phyloP scores from a whole-genome alignment of 23 tunicate species.

The Phallusia fumigata region DNA sequence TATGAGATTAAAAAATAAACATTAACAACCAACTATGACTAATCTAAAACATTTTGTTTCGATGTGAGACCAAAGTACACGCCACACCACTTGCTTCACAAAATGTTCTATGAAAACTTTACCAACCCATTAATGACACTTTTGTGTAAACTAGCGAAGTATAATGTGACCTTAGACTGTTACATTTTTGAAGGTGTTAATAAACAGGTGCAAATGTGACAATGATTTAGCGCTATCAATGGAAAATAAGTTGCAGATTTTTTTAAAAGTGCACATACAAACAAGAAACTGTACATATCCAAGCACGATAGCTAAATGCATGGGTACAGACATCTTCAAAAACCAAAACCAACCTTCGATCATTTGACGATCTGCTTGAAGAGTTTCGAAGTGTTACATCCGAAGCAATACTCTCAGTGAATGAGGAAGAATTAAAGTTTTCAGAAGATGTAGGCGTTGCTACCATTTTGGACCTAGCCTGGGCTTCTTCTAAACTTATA shows the following conservation, averaged over 20 bases:
- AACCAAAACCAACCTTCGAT: constrained; percentile 38
- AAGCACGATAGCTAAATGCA: neutral
- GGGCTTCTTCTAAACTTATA: constrained; percentile 94
- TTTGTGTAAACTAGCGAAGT: no score
- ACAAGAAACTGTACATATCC: neutral
- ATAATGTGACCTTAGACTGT: no score
- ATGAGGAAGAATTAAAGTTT: constrained; percentile 21
- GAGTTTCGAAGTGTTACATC: constrained; percentile 22
- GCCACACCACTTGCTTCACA: no score
- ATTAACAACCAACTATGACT: no score
- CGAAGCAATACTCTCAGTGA: neutral
- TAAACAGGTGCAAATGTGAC: neutral
- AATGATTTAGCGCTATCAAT: neutral
- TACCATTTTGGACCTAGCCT: constrained; percentile 60
- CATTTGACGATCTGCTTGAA: constrained; percentile 25
- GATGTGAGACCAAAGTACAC: no score
- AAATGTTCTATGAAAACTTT: no score
- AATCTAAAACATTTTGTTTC: no score
- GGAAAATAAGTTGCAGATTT: constrained; percentile 1
- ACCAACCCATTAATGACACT: no score
- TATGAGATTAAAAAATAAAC: no score
- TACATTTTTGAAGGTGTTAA: no score
- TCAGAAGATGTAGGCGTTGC: constrained; percentile 40
- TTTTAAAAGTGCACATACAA: neutral
- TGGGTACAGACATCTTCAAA: neutral